Base-by-base conservation (phyloP, 2,888 invertebrate species). In the Drosophila merina region DNA sequence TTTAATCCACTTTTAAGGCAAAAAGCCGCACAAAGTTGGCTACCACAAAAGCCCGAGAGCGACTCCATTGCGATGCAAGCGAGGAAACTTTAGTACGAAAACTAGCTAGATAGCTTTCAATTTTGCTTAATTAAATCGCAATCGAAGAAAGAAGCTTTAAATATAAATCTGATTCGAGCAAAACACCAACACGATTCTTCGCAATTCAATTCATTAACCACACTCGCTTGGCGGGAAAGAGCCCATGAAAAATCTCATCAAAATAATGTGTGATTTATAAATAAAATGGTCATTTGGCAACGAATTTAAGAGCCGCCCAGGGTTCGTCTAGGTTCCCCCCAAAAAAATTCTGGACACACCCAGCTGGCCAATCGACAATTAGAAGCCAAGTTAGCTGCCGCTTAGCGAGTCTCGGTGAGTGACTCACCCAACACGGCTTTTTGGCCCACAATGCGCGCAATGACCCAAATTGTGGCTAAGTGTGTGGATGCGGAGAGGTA, bases 391-490 rank as follows among this genome's bases (percentile, higher is more conserved):
- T 75, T 81, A 74, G 60, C 49, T 59, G 52, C 38, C 78, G 74
- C 71, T 78, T 67, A 74, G 66, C 76, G 69, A 78, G 63, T 20
- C 20, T 20, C 20, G 20, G 20, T 76, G 72, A 77, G 42, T 62
- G 62, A 68, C 50, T 63, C 71, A 63, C 47, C 56, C 45, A 60
- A 59, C 72, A 49, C 30, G 56, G 54, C 47, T 51, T 12, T 55
- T 45, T 45, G 58, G 60, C 60, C 62, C 49, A 64, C 68, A 77
- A 64, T 48, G 57, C 52, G 54, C 47, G 45, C 58, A 64, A 66
- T 83, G 80, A 81, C 80, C 80, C 77, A 81, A 73, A 74, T 83
- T 70, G 59, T 54, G 50, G 60, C 55, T 31, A 45, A 40, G 57
- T 55, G 25, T 52, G 30, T n/a, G 28, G 8, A 6, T 7, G 20